phyloP scores from a whole-genome alignment of 2,888 invertebrate species.

The Salticus scenicus region DNA sequence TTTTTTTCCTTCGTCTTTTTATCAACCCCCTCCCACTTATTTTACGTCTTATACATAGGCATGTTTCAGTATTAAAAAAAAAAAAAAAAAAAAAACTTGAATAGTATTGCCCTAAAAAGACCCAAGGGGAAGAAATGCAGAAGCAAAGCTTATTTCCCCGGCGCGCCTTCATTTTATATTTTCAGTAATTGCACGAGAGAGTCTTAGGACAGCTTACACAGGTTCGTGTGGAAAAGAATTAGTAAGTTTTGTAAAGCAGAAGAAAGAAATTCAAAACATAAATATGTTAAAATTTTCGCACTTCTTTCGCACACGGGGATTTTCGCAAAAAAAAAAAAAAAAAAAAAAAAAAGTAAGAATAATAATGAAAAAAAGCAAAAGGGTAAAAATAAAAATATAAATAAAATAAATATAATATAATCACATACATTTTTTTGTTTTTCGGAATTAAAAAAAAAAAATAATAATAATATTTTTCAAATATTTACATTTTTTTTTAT shows the following conservation, averaged over 20 bases:
- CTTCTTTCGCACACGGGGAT: constrained; percentile 14
- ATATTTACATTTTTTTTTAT: too few relatives aligned
- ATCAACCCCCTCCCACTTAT: constrained; percentile 31
- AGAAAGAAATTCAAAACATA: background rate
- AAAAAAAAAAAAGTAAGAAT: background rate
- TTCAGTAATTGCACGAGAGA: constrained; percentile 44
- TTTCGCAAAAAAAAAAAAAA: background rate
- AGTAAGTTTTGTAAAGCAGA: constrained; percentile 27
- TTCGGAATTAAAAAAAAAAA: too few relatives aligned
- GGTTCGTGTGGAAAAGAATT: constrained; percentile 37
- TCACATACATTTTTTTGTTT: too few relatives aligned
- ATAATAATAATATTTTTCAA: too few relatives aligned
- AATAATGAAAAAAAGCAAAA: too few relatives aligned
- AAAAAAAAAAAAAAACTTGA: constrained; percentile 38
- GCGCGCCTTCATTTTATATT: constrained; percentile 35
- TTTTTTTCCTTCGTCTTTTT: constrained; percentile 32
- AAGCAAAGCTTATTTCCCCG: constrained; percentile 30
- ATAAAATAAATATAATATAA: too few relatives aligned
- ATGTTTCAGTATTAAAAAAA: constrained; percentile 30
- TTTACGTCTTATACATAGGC: constrained; percentile 10
- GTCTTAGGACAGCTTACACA: constrained; percentile 16
- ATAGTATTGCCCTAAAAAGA: constrained; percentile 57
- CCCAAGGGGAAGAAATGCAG: constrained; percentile 40
- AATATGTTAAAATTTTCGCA: constrained; percentile 23
- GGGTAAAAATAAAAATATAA: too few relatives aligned